phyloP scores from a whole-genome alignment of 1,140 invertebrate species.

The Brachionus koreanus region DNA sequence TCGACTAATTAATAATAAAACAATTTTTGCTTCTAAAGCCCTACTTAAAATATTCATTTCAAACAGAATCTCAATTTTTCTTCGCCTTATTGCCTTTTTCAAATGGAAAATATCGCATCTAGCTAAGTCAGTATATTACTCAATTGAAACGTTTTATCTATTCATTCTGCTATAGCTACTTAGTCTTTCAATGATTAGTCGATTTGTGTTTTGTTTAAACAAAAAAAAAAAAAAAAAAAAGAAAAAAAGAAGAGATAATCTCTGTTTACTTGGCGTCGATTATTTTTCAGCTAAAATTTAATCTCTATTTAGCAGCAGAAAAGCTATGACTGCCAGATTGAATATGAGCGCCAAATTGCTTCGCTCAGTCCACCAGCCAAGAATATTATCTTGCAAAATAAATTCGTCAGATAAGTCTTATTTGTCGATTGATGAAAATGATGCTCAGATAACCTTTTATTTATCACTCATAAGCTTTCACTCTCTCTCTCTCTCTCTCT shows the following conservation, averaged over 20 bases:
- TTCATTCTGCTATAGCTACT: background rate
- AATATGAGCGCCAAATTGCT: too few relatives aligned
- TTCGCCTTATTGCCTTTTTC: constrained; percentile 6
- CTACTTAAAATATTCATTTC: background rate
- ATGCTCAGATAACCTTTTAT: too few relatives aligned
- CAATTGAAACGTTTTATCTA: constrained; percentile 3
- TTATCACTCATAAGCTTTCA: too few relatives aligned
- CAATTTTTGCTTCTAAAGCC: background rate
- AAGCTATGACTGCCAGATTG: too few relatives aligned
- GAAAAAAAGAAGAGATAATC: background rate
- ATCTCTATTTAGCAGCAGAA: too few relatives aligned
- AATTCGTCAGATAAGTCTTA: too few relatives aligned
- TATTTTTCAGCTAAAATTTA: background rate
- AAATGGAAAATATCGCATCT: background rate
- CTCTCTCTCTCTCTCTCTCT: too few relatives aligned
- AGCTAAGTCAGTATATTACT: background rate
- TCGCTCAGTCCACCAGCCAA: too few relatives aligned
- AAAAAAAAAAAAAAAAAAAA: background rate
- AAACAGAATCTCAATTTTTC: constrained; percentile 5
- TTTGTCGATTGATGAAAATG: too few relatives aligned
- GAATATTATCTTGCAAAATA: too few relatives aligned
- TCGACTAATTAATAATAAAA: constrained; percentile 33
- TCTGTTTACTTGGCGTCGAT: background rate
- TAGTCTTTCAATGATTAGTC: background rate
- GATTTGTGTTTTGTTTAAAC: background rate